A percentile compares a stretch with the other conserved stretches of the same genome.
phyloP scores from a whole-genome alignment of 2,797 vertebrate species.

The Fistularia tabacaria region DNA sequence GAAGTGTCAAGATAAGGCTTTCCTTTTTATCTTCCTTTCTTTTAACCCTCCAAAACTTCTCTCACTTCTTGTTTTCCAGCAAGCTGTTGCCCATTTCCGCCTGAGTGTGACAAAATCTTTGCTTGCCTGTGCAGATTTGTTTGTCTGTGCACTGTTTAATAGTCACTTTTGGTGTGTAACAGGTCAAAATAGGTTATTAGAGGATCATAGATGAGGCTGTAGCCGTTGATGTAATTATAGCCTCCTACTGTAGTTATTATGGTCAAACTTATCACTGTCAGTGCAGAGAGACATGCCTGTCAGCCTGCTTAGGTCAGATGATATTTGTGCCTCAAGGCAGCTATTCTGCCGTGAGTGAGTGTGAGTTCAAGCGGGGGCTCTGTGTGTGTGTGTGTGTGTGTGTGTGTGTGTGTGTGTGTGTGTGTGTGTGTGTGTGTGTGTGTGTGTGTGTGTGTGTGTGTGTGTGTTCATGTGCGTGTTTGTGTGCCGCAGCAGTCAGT shows the following conservation, averaged over 20 bases:
- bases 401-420: slow-evolving; percentile 27
- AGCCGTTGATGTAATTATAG: slow-evolving; percentile 65
- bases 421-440: slow-evolving; percentile 37
- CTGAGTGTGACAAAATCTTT: slow-evolving; percentile 14
- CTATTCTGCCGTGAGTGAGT: slow-evolving; percentile 44
- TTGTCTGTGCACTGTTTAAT: slow-evolving; percentile 43
- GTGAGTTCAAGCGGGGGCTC: slow-evolving; percentile 22
- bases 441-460: slow-evolving; percentile 31
- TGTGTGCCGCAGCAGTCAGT: slow-evolving; percentile 60
- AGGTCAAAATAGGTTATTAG: slow-evolving; percentile 66
- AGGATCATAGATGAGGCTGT: slow-evolving; percentile 56
- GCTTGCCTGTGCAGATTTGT: slow-evolving; percentile 52
- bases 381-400: slow-evolving; percentile 23
- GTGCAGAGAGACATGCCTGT: slow-evolving; percentile 60
- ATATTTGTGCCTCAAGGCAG: slow-evolving; percentile 67
- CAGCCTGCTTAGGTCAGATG: slow-evolving; percentile 69
- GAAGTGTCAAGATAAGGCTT: slow-evolving; percentile 52
- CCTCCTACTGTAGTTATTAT: slow-evolving; percentile 66
- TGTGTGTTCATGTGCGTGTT: slow-evolving; percentile 23
- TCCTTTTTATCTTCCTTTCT: slow-evolving; percentile 14
- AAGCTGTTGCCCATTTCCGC: background rate
- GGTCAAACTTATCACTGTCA: slow-evolving; percentile 62
- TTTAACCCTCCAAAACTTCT: slow-evolving; percentile 22
- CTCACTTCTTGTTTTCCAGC: slow-evolving; percentile 56
- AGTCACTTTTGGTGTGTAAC: slow-evolving; percentile 31